Percentiles rank a stretch among this genome's conserved stretches.
These are phyloP conservation scores for Propithecus deckenii DNA, from an alignment of 2,797 vertebrate species.

Conservation along the genomic window DNA sequence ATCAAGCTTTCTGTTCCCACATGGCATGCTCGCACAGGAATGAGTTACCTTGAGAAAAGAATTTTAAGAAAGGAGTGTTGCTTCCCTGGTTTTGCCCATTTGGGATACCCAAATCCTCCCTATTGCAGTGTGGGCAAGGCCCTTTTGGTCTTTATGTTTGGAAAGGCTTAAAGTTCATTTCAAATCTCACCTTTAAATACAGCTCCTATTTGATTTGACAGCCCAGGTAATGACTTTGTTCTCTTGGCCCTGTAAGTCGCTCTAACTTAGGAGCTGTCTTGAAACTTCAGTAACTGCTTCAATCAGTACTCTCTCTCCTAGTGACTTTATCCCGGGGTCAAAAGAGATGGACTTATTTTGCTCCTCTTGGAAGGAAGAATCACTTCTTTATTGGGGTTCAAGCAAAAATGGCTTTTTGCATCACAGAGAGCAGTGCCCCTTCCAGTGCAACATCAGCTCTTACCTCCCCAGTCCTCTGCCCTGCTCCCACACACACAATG, in stretches of 20 bases:
- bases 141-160: not conserved
- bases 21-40: not conserved
- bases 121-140: not conserved
- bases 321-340: not conserved
- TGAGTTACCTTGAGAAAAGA: not conserved
- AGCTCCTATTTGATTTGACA: not conserved
- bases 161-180: not conserved
- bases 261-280: not conserved
- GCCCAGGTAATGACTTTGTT: not conserved
- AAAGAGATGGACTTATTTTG: not conserved
- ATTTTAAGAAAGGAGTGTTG: not conserved
- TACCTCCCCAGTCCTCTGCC: not conserved
- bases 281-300: not conserved
- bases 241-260: not conserved
- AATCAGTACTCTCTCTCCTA: not conserved
- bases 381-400: conserved; percentile 21
- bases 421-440: not conserved
- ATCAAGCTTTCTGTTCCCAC: not conserved
- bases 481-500: not conserved
- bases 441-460: not conserved
- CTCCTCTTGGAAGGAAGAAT: not conserved
- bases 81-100: not conserved
- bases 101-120: not conserved
- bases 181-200: not conserved
- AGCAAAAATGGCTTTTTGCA: not conserved